Percentiles rank a stretch among this genome's conserved stretches.
These are phyloP conservation scores for Tylochromis polylepis DNA, from an alignment of 2,113 vertebrate species.

Conservation along the genomic window DNA sequence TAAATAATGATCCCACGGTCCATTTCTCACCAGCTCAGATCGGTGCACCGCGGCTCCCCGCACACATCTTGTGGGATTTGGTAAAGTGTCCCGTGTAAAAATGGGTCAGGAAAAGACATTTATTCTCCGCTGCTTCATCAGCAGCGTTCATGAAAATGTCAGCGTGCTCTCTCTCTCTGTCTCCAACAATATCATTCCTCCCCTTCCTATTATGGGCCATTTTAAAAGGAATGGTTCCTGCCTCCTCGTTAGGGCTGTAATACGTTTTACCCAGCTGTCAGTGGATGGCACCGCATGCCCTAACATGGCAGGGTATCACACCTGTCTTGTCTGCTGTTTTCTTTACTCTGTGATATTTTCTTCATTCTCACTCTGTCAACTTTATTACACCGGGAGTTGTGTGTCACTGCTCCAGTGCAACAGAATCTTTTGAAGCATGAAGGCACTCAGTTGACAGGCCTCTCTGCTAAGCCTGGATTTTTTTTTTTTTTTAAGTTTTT, in stretches of 20 bases:
- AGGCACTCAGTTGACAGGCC: slow-evolving; percentile 10
- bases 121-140: slow-evolving; percentile 44
- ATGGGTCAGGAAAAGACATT: slow-evolving; percentile 39
- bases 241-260: not conserved
- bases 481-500: not conserved
- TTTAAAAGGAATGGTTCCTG: slow-evolving; percentile 35
- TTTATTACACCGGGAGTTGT: slow-evolving; percentile 34
- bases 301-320: slow-evolving; percentile 18
- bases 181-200: slow-evolving; percentile 29
- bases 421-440: slow-evolving; percentile 34
- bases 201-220: slow-evolving; percentile 12
- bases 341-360: slow-evolving; percentile 9
- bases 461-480: slow-evolving; percentile 40
- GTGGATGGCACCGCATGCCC: not conserved
- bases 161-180: not conserved
- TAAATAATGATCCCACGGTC: slow-evolving; percentile 31
- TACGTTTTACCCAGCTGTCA: slow-evolving; percentile 26
- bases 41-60: not conserved
- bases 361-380: slow-evolving; percentile 18
- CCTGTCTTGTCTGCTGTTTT: slow-evolving; percentile 20
- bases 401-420: slow-evolving; percentile 15
- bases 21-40: slow-evolving; percentile 18
- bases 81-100: slow-evolving; percentile 26
- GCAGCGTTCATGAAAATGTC: slow-evolving; percentile 56
- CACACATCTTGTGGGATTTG: slow-evolving; percentile 13